phyloP scores from a whole-genome alignment of 2,797 vertebrate genomes.

The Acrossocheilus wenchowensis region DNA sequence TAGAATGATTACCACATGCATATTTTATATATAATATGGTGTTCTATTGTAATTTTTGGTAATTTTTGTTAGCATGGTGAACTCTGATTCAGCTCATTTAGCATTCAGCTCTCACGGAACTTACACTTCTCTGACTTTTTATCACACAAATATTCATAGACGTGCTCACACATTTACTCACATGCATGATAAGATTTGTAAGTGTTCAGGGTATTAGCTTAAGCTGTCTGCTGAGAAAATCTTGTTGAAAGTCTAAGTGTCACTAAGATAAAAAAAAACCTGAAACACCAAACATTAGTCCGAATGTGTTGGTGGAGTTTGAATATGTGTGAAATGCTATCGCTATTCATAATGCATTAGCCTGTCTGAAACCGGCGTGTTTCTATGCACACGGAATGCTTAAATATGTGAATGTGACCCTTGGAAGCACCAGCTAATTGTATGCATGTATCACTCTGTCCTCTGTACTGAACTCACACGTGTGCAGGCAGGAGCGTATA shows the following conservation, averaged over 20 bases:
- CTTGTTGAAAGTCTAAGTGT: neutral
- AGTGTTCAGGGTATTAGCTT: slow-evolving; percentile 11
- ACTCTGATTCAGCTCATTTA: slow-evolving; percentile 13
- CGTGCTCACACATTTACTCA: slow-evolving; percentile 12
- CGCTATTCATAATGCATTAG: slow-evolving; percentile 45
- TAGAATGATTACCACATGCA: neutral
- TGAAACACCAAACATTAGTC: slow-evolving; percentile 1
- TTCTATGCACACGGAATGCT: slow-evolving; percentile 41
- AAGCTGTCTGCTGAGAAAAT: slow-evolving; percentile 22
- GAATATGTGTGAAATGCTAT: slow-evolving; percentile 38
- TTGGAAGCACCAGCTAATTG: slow-evolving; percentile 22
- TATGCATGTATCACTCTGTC: slow-evolving; percentile 34
- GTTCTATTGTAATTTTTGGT: neutral
- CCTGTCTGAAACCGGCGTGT: slow-evolving; percentile 17
- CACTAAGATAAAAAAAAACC: slow-evolving; percentile 13
- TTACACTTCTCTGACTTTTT: neutral
- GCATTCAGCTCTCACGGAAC: slow-evolving; percentile 29
- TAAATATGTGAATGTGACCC: slow-evolving; percentile 35
- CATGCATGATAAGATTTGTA: slow-evolving; percentile 8
- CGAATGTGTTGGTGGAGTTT: slow-evolving; percentile 37
- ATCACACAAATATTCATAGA: slow-evolving; percentile 30
- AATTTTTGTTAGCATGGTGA: neutral
- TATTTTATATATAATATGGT: neutral
- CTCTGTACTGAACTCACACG: slow-evolving; percentile 6
- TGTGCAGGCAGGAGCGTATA: neutral